These are phyloP conservation scores for Larimichthys polyactis DNA, from an alignment of 2,113 vertebrate species.

Conservation along the genomic window DNA sequence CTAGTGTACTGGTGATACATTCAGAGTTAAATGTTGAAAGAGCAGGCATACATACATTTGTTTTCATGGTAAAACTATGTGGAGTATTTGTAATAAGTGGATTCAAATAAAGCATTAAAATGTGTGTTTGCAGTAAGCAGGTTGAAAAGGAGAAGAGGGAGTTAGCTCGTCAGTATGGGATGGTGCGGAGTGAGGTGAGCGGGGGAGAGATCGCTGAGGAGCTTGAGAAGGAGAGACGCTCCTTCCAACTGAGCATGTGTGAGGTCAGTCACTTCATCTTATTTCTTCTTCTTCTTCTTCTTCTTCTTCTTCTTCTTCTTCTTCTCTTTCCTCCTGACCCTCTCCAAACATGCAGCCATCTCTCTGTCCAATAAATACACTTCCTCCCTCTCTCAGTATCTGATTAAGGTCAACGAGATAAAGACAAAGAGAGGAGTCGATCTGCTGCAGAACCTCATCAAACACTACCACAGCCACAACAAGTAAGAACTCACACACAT, in stretches of 20 bases:
- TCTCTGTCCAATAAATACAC: background rate
- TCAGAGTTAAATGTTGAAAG: no score
- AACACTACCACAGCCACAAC: conserved; percentile 78
- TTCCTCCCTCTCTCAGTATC: conserved; percentile 61
- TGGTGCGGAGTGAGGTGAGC: conserved; percentile 77
- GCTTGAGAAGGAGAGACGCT: conserved; percentile 76
- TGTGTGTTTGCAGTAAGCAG: conserved; percentile 68
- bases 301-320: background rate
- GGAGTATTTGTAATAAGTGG: background rate
- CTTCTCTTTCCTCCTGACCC: background rate
- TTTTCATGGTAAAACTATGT: no score
- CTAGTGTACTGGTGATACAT: no score
- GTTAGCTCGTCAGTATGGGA: conserved; percentile 76
- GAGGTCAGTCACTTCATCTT: conserved; percentile 58
- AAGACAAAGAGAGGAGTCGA: conserved; percentile 78
- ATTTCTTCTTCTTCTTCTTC: no score
- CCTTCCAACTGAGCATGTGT: conserved; percentile 79
- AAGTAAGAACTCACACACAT: conserved; percentile 55
- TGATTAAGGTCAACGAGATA: conserved; percentile 78
- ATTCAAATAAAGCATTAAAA: background rate
- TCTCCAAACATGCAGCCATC: background rate
- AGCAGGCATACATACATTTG: no score
- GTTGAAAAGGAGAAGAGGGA: conserved; percentile 80
- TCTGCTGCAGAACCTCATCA: conserved; percentile 79
- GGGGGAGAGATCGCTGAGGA: conserved; percentile 78